Conservation (phyloP, 2,113 vertebrate genomes). For the Oryzias javanicus region DNA sequence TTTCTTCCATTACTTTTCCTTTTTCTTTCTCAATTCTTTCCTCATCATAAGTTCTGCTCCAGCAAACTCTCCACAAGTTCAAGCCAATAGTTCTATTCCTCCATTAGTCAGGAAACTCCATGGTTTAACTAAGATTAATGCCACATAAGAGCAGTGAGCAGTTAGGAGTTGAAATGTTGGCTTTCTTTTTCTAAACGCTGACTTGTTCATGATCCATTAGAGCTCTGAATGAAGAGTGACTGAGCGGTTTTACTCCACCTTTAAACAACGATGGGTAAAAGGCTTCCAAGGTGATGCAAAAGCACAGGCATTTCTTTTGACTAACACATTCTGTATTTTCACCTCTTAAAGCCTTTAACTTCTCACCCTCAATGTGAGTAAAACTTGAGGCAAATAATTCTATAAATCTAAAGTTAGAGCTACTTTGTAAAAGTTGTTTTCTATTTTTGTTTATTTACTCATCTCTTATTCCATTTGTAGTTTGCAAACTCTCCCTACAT, state of each 20-base stretch:
- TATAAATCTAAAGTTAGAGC: too few relatives aligned
- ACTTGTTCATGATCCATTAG: conserved; percentile 53
- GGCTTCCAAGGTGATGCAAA: too few relatives aligned
- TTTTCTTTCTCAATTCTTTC: background rate
- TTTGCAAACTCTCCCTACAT: too few relatives aligned
- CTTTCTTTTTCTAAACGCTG: conserved; percentile 53
- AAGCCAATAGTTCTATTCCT: conserved; percentile 52
- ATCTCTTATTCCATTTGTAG: too few relatives aligned
- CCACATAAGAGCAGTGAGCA: conserved; percentile 36
- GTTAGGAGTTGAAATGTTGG: conserved; percentile 45
- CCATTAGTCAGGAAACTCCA: conserved; percentile 30
- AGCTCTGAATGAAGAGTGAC: conserved; percentile 16
- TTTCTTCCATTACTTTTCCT: background rate
- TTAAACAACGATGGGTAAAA: too few relatives aligned
- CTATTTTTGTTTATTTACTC: too few relatives aligned
- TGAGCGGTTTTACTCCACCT: background rate
- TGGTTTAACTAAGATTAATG: conserved; percentile 61
- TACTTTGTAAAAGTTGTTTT: too few relatives aligned
- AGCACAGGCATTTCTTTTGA: too few relatives aligned
- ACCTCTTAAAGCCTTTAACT: too few relatives aligned
- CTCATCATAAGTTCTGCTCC: conserved; percentile 1
- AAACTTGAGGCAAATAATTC: too few relatives aligned
- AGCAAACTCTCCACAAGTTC: conserved; percentile 20
- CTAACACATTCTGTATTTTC: too few relatives aligned
- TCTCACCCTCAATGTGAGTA: too few relatives aligned